phyloP scores from a whole-genome alignment of 2,113 vertebrate genomes.

The Crotalus horridus region DNA sequence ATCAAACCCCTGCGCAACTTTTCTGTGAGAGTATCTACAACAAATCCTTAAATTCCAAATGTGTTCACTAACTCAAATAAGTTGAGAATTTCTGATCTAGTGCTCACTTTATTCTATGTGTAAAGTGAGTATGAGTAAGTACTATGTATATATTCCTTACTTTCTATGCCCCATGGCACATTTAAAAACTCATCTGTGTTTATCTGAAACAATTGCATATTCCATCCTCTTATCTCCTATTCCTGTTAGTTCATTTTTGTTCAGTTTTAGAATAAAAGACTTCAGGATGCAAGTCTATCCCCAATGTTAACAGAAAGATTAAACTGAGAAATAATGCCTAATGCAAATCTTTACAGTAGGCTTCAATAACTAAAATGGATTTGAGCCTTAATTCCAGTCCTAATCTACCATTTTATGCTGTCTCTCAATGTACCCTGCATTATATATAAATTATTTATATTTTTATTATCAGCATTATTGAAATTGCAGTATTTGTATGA shows the following conservation, averaged over 20 bases:
- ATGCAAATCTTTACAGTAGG: background rate
- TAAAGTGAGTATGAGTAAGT: background rate
- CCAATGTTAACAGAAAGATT: background rate
- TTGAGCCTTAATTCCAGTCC: background rate
- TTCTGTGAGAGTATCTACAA: background rate
- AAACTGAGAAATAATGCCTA: background rate
- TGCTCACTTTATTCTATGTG: background rate
- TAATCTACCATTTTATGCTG: background rate
- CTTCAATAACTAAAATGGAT: background rate
- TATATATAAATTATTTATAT: background rate
- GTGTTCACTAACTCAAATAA: background rate
- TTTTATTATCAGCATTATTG: background rate
- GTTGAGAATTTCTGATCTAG: background rate
- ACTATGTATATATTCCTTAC: background rate
- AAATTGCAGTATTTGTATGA: background rate
- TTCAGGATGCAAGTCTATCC: background rate
- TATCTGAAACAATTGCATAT: background rate
- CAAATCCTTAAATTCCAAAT: background rate
- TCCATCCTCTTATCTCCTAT: background rate
- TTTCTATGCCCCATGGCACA: too few species aligned
- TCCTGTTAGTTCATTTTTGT: background rate
- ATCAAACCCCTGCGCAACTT: background rate
- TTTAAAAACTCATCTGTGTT: background rate
- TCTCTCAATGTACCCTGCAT: background rate
- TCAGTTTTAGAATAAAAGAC: background rate